Evolutionary conservation across 2,113 vertebrate genomes (phyloP).

Genomic region (Aphelocoma coerulescens): DNA sequence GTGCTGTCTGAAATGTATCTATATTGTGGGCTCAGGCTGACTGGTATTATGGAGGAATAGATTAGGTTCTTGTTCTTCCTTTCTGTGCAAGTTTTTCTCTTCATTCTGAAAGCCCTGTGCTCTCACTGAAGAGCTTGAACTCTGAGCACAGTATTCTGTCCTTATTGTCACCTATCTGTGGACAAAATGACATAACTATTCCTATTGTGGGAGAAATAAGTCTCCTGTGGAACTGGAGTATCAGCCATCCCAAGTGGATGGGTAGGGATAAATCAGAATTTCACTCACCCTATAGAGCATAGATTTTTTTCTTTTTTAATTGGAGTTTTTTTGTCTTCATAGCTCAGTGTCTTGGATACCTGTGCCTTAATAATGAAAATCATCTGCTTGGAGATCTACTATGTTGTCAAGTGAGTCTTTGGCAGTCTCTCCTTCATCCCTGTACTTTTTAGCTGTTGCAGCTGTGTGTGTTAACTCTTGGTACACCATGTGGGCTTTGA

Average conservation of each 20-base stretch:
- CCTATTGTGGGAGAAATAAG: neutral
- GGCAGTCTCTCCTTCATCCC: neutral
- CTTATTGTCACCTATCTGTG: neutral
- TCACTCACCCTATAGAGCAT: neutral
- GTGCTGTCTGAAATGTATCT: no score
- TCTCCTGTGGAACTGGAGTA: neutral
- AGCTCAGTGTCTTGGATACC: slow-evolving; percentile 94
- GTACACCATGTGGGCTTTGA: neutral
- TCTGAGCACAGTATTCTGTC: neutral
- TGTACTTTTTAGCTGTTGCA: neutral
- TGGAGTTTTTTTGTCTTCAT: neutral
- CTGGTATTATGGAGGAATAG: neutral
- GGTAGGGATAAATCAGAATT: neutral
- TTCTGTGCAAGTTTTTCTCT: neutral
- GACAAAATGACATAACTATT: neutral
- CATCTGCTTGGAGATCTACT: slow-evolving; percentile 95
- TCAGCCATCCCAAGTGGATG: neutral
- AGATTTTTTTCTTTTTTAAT: neutral
- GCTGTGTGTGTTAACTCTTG: neutral
- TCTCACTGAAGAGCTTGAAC: neutral
- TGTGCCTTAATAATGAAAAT: slow-evolving; percentile 98
- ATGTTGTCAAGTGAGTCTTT: slow-evolving; percentile 87
- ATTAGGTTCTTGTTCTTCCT: neutral
- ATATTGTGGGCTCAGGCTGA: neutral
- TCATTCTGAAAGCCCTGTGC: neutral